Evolutionary conservation across 2,888 invertebrate genomes (phyloP).

Genomic region (Chrysolina oricalcia): DNA sequence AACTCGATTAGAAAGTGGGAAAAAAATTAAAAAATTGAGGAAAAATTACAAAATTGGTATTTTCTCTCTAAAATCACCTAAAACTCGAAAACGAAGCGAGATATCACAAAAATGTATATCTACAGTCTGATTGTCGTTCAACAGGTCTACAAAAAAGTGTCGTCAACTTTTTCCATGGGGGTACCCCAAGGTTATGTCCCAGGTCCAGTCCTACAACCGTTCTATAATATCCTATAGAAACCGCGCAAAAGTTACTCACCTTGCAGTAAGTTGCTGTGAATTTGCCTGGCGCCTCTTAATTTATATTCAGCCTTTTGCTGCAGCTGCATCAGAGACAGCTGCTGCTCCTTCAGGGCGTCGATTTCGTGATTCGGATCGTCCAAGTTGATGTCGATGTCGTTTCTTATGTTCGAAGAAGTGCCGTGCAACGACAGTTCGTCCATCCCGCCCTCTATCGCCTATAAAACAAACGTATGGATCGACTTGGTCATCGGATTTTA

Average conservation of each 20-base stretch:
- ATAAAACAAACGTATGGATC: not conserved
- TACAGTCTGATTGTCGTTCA: too few relatives aligned
- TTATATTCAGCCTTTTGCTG: conserved; percentile 70
- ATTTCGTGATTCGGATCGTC: conserved; percentile 62
- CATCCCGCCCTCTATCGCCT: conserved; percentile 58
- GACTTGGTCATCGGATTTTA: too few relatives aligned
- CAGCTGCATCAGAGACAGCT: conserved; percentile 63
- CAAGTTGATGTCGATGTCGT: conserved; percentile 63
- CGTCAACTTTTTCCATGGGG: too few relatives aligned
- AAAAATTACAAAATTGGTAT: too few relatives aligned
- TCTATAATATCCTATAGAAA: not conserved
- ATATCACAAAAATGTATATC: too few relatives aligned
- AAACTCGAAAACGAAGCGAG: too few relatives aligned
- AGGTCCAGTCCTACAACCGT: not conserved
- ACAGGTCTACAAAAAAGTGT: too few relatives aligned
- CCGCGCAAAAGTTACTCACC: conserved; percentile 36
- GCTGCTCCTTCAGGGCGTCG: conserved; percentile 66
- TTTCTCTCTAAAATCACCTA: too few relatives aligned
- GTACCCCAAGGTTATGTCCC: too few relatives aligned
- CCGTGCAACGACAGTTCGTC: conserved; percentile 59
- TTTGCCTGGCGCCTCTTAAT: conserved; percentile 66
- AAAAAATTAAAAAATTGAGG: too few relatives aligned
- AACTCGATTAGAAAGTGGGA: too few relatives aligned
- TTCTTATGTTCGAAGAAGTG: conserved; percentile 52
- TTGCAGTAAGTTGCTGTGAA: conserved; percentile 65